Evolutionary conservation across 64 coral and sea anemone species (phyloP).

Genomic region (Astreopora myriophthalma): DNA sequence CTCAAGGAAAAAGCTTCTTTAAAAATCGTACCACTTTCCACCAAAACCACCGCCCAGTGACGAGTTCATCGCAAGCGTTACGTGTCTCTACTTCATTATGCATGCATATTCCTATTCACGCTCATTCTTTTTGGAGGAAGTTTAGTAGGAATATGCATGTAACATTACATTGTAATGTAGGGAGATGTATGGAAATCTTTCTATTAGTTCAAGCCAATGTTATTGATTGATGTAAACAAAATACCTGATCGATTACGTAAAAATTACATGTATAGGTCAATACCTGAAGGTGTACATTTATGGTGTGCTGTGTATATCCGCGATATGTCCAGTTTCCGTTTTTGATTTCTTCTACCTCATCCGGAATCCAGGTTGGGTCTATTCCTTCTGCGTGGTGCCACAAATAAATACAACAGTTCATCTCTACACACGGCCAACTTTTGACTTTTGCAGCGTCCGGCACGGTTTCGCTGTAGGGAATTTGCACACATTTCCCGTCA

Average conservation of each 20-base stretch:
- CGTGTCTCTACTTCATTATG: no score
- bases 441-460: slow-evolving; percentile 78
- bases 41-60: no score
- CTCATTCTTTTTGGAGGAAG: no score
- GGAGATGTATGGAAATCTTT: no score
- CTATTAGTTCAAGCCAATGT: no score
- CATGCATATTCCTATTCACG: no score
- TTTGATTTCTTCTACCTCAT: slow-evolving; percentile 82
- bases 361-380: slow-evolving; percentile 80
- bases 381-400: slow-evolving; percentile 94
- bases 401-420: slow-evolving; percentile 72
- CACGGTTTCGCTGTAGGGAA: slow-evolving; percentile 79
- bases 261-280: neutral
- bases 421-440: slow-evolving; percentile 79
- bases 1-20: no score
- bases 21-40: no score
- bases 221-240: neutral
- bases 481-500: slow-evolving; percentile 70
- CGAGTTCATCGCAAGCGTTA: no score
- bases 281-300: slow-evolving; percentile 94
- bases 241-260: neutral
- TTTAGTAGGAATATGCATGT: no score
- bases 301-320: slow-evolving; percentile 70
- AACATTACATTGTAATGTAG: no score
- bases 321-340: slow-evolving; percentile 78